Conservation (phyloP, 2,113 vertebrate species). For the Fregata magnificens region DNA sequence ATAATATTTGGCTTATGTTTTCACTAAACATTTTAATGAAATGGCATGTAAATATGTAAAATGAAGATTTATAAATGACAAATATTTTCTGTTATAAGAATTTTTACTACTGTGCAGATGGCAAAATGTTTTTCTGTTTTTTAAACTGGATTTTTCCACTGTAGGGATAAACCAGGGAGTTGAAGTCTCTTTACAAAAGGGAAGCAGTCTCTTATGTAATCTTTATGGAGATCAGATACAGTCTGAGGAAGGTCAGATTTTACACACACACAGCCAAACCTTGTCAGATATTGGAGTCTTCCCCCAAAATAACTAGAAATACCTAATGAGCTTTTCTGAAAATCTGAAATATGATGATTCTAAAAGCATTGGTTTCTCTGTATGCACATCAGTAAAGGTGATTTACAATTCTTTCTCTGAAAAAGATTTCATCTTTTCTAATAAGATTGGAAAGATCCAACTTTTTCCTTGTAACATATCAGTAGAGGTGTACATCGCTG, state of each 20-base stretch:
- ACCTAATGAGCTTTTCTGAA: background rate
- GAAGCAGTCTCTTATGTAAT: background rate
- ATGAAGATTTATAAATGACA: background rate
- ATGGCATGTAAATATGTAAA: background rate
- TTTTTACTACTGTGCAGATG: background rate
- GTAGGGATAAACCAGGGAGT: background rate
- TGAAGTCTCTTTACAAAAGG: background rate
- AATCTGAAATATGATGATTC: background rate
- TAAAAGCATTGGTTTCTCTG: background rate
- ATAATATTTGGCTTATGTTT: background rate
- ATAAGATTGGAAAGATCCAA: rapidly evolving
- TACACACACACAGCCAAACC: background rate
- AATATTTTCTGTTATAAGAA: background rate
- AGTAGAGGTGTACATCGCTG: rapidly evolving
- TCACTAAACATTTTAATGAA: background rate
- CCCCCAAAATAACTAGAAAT: background rate
- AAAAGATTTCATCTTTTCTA: background rate
- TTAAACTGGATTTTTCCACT: background rate
- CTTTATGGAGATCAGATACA: background rate
- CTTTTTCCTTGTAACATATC: background rate
- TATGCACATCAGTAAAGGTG: background rate
- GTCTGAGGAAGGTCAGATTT: background rate
- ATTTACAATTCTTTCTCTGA: background rate
- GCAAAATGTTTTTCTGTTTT: background rate
- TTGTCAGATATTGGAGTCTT: background rate